Evolutionary conservation across 2,113 vertebrate species (phyloP).

Genomic region (Heteronetta atricapilla): DNA sequence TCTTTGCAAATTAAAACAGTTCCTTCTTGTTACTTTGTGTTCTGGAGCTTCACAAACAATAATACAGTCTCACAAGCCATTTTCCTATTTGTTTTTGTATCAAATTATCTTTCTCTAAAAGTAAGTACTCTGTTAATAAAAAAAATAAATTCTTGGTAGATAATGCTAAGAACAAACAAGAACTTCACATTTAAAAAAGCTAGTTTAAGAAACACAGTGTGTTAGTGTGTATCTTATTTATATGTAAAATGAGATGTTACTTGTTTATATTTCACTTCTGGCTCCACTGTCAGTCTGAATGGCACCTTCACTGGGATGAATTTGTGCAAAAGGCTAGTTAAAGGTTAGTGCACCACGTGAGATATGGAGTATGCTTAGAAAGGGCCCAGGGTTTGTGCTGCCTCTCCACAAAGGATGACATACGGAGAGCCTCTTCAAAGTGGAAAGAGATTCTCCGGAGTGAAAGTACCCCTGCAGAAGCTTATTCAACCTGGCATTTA

Average conservation of each 20-base stretch:
- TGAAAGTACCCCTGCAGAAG: background rate
- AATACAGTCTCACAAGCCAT: background rate
- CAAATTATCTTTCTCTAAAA: background rate
- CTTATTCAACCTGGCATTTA: background rate
- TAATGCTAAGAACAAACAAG: background rate
- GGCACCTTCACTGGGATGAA: background rate
- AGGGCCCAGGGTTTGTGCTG: background rate
- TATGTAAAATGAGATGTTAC: background rate
- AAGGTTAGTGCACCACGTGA: background rate
- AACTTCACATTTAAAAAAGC: background rate
- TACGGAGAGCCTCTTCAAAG: background rate
- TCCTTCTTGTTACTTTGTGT: constrained; percentile 39
- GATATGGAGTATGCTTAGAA: background rate
- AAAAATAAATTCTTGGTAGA: background rate
- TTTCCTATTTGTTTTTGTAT: background rate
- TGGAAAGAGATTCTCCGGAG: background rate
- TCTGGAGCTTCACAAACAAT: constrained; percentile 29
- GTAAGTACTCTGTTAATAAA: background rate
- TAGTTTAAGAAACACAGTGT: background rate
- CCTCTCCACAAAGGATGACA: background rate
- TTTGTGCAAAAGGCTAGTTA: background rate
- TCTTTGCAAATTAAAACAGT: constrained; percentile 53
- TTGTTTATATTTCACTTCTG: background rate
- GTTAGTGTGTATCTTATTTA: background rate
- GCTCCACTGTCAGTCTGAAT: background rate